Evolutionary conservation across 2,797 vertebrate genomes (phyloP), one percentile per base, ranked within the genome.

Genomic region (Cichlasoma orientale): DNA sequence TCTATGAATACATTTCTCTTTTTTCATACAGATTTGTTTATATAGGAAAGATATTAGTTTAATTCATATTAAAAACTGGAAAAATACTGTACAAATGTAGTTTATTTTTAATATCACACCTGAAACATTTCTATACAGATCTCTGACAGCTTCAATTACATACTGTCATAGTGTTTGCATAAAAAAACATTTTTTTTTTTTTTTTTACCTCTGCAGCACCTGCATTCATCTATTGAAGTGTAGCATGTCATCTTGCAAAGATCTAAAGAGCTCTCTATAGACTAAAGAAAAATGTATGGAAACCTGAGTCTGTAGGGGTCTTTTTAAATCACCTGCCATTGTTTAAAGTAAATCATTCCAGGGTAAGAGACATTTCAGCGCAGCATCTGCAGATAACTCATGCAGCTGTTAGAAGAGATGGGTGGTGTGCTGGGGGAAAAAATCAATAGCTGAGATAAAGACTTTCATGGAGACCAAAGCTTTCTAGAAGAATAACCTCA

Each of bases 11-110:
- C 56, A 21, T 66, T 75, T 50, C 9, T 1, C 1, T 54, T 87
- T 87, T 92, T 91, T 91, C 83, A 90, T 89, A 91, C 63, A 77
- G 58, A 86, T 80, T 21, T 89, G 88, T 92, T 87, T 89, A 78
- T 87, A 82, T 86, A 87, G 74, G 79, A 29, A 59, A 89, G 41
- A 88, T 55, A 85, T 76, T 77, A 47, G 74, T 89, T 85, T 87
- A 86, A 86, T 79, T 89, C 68, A 75, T 83, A 90, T 89, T 88
- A 92, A 78, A 75, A 25, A 41, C 18, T 6, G 18, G 16, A 66
- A 47, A 66, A 66, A 50, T 68, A 41, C 16, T 3, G 2, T 66
- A 4, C 10, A 7, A 50, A 68, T 8, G 41, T 19, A 4, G 23
- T 66, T 68, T 27, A 29, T 10, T 47, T 50, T 68, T n/a, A 50